Evolutionary conservation across 2,113 vertebrate genomes (phyloP).

Genomic region (Leptosomus discolor): DNA sequence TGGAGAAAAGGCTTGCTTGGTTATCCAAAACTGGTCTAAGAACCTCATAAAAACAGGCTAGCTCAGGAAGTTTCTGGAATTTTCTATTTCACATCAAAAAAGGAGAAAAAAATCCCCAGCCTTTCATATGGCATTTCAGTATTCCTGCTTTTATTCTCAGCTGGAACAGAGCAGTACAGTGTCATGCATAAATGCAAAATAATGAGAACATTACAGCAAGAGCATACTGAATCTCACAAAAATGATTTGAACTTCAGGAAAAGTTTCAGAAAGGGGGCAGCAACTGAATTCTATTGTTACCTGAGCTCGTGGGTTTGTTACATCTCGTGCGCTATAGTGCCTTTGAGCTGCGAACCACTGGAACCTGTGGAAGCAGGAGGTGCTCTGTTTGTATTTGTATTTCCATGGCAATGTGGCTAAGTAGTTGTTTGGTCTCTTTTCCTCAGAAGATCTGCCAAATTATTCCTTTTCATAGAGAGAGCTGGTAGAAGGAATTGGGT

Average conservation of each 20-base stretch:
- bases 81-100: neutral
- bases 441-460: neutral
- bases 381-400: slow-evolving; percentile 10
- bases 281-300: neutral
- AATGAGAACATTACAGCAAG: neutral
- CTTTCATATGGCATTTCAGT: neutral
- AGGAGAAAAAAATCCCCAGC: fast-evolving
- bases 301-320: neutral
- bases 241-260: neutral
- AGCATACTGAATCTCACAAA: neutral
- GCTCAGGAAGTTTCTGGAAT: neutral
- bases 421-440: neutral
- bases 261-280: neutral
- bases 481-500: neutral
- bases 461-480: neutral
- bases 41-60: neutral
- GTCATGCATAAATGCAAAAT: neutral
- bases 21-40: neutral
- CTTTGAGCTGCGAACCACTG: neutral
- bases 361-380: neutral
- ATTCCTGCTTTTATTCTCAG: neutral
- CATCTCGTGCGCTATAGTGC: fast-evolving
- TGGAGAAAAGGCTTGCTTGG: neutral
- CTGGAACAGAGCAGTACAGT: neutral
- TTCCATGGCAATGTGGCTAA: neutral